A percentile compares a stretch with the other conserved stretches of the same genome.
phyloP scores from a whole-genome alignment of 1,140 invertebrate species.

The Frieseomelitta varia region DNA sequence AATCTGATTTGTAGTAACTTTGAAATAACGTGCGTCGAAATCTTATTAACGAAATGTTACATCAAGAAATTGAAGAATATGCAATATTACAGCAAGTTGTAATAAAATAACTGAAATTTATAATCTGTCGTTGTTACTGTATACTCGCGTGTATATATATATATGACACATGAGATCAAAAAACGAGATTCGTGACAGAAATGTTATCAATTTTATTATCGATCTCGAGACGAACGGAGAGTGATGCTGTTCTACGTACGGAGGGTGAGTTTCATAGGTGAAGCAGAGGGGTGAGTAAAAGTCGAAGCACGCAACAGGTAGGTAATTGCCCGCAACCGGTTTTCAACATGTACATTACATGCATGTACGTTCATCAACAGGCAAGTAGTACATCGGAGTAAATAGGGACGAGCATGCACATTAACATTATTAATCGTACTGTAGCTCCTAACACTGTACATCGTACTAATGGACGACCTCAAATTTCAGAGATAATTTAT shows the following conservation, averaged over 20 bases:
- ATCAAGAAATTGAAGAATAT: too few relatives aligned
- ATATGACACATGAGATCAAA: neutral
- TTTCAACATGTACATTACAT: conserved; percentile 25
- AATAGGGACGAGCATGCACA: conserved; percentile 40
- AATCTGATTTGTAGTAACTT: neutral
- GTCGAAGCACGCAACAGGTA: conserved; percentile 63
- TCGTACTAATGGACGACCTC: neutral
- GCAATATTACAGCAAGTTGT: too few relatives aligned
- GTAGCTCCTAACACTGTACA: neutral
- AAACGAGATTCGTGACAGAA: neutral
- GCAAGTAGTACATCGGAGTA: conserved; percentile 1
- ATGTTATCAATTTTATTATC: neutral
- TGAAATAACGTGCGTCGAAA: neutral
- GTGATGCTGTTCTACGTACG: neutral
- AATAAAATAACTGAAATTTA: too few relatives aligned
- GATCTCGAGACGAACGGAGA: neutral
- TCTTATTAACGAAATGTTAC: too few relatives aligned
- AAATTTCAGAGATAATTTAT: conserved; percentile 15
- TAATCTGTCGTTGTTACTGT: neutral
- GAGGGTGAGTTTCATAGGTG: conserved; percentile 7
- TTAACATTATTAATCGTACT: conserved; percentile 5
- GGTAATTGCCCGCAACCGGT: conserved; percentile 38
- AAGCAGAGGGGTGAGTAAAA: conserved; percentile 13
- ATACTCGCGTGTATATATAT: neutral
- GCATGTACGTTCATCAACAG: conserved; percentile 26